Conservation (phyloP, 2,113 vertebrate genomes). For the Heptranchias perlo region DNA sequence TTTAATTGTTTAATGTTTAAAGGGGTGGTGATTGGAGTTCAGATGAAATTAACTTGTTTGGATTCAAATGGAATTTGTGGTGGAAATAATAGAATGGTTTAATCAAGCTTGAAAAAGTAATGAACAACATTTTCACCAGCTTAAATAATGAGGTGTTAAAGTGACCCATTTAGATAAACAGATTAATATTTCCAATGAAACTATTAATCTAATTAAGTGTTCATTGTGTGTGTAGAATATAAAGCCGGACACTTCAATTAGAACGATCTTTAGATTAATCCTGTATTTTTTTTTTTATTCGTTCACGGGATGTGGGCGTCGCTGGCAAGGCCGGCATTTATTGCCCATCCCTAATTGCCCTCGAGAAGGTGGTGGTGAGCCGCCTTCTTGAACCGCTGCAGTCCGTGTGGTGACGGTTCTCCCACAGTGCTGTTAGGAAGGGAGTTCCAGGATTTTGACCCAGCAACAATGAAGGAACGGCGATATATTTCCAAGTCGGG, state of each 20-base stretch:
- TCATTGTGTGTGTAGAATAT: constrained; percentile 31
- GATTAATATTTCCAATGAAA: constrained; percentile 1
- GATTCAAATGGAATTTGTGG: not conserved
- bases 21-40: too few species aligned
- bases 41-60: not conserved
- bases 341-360: too few species aligned
- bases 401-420: too few species aligned
- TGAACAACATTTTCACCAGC: not conserved
- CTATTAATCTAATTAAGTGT: constrained; percentile 18
- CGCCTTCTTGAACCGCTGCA: too few species aligned
- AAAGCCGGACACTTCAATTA: not conserved
- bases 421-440: too few species aligned
- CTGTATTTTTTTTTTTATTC: not conserved
- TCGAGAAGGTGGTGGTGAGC: too few species aligned
- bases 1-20: not conserved
- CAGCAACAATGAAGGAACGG: too few species aligned
- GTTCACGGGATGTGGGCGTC: too few species aligned
- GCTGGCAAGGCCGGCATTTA: too few species aligned
- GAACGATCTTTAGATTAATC: constrained; percentile 8
- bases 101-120: not conserved
- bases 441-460: too few species aligned
- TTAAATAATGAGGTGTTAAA: constrained; percentile 30
- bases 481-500: too few species aligned
- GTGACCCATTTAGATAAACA: constrained; percentile 33
- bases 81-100: not conserved